Percentiles rank a stretch among this genome's conserved stretches.
These are phyloP conservation scores for Clytia hemisphaerica DNA, from an alignment of 30 jellyfish, hydroid and myxozoan species.

Conservation along the genomic window DNA sequence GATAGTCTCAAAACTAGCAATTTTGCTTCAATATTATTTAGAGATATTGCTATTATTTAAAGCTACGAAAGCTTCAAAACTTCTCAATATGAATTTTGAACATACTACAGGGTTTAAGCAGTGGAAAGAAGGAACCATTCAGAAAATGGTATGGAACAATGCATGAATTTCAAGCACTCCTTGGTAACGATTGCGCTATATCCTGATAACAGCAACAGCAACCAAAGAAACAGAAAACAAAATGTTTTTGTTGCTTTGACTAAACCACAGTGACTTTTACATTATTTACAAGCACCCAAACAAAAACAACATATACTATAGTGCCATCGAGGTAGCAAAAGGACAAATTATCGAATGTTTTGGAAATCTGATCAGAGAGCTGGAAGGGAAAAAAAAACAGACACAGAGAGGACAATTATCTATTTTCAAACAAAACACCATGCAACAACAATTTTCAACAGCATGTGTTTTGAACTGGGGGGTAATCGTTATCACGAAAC, in stretches of 20 bases:
- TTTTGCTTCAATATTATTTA: too few relatives aligned
- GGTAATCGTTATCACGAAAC: neutral
- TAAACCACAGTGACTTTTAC: too few relatives aligned
- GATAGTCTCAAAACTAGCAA: too few relatives aligned
- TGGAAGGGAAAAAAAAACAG: neutral
- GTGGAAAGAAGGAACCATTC: slow-evolving; percentile 3
- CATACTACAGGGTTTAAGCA: neutral
- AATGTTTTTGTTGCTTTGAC: neutral
- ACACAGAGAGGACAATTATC: slow-evolving; percentile 17
- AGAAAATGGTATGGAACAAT: slow-evolving; percentile 26
- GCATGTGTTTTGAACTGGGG: slow-evolving; percentile 25
- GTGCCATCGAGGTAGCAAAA: slow-evolving; percentile 19
- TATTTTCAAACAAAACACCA: slow-evolving; percentile 34
- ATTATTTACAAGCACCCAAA: slow-evolving; percentile 33
- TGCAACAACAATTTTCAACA: slow-evolving; percentile 28
- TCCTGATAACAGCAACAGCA: slow-evolving; percentile 27
- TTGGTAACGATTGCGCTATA: slow-evolving; percentile 1
- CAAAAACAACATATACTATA: slow-evolving; percentile 18
- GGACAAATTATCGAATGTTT: slow-evolving; percentile 13
- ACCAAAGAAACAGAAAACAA: slow-evolving; percentile 13
- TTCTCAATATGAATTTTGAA: neutral
- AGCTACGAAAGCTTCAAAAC: too few relatives aligned
- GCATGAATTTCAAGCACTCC: slow-evolving; percentile 23
- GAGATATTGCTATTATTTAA: too few relatives aligned
- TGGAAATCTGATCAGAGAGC: neutral